Conservation (phyloP, 2,797 vertebrate genomes). For the Saxicola maurus region DNA sequence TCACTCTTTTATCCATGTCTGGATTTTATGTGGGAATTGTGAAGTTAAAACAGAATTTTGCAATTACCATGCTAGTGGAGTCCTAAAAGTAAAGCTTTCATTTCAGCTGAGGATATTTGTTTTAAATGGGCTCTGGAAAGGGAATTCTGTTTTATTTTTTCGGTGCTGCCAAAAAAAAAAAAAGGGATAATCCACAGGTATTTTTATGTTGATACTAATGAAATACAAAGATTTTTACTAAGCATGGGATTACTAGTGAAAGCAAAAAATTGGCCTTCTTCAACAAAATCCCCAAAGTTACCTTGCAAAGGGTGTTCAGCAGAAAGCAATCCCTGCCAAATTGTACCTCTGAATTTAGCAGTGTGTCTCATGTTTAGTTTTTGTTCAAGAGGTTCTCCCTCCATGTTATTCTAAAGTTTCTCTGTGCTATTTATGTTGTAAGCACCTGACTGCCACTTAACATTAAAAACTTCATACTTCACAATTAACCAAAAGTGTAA, state of each 20-base stretch:
- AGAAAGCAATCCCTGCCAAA: background rate
- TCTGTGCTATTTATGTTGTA: background rate
- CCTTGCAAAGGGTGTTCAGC: background rate
- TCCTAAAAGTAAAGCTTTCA: background rate
- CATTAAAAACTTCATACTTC: background rate
- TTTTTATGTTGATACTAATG: background rate
- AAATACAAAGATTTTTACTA: background rate
- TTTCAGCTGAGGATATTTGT: background rate
- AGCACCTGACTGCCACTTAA: background rate
- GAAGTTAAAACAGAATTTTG: background rate
- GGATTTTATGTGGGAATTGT: background rate
- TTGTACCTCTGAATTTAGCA: background rate
- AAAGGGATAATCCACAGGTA: background rate
- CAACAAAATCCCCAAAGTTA: background rate
- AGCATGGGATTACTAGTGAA: background rate
- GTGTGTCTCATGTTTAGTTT: background rate
- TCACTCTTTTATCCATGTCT: background rate
- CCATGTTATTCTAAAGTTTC: background rate
- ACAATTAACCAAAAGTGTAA: background rate
- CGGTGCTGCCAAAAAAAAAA: background rate
- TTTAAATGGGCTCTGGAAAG: background rate
- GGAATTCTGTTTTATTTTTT: background rate
- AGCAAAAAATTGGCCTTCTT: background rate
- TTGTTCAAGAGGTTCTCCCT: background rate
- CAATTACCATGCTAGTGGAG: background rate